phyloP scores from a whole-genome alignment of 35 echinoderm and acorn worm genomes.

The Hemicentrotus pulcherrimus region DNA sequence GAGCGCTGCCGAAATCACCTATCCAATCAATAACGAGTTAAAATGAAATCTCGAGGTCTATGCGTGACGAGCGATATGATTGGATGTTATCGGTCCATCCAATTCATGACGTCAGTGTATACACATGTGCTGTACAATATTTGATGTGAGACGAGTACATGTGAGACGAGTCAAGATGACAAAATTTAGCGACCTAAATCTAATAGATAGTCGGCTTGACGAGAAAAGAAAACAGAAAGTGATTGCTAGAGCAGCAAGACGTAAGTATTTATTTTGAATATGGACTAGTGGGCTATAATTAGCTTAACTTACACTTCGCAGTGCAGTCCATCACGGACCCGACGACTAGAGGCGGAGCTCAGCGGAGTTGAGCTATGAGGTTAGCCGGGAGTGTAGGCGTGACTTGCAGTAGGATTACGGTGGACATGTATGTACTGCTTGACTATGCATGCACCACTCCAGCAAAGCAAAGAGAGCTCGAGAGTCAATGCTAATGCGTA shows the following conservation, averaged over 20 bases:
- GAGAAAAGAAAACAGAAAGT: background rate
- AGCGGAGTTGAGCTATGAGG: no score
- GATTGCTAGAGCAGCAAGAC: conserved; percentile 40
- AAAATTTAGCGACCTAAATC: conserved; percentile 32
- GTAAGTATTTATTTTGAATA: background rate
- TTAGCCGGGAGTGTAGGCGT: no score
- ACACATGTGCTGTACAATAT: background rate
- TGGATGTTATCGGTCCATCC: background rate
- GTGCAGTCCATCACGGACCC: no score
- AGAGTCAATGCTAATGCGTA: no score
- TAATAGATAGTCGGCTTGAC: background rate
- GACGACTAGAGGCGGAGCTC: no score
- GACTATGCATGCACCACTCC: no score
- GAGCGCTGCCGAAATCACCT: background rate
- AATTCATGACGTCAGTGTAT: background rate
- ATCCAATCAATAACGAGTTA: background rate
- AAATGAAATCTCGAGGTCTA: background rate
- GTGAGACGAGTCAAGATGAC: conserved; percentile 32
- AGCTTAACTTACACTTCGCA: no score
- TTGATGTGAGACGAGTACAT: background rate
- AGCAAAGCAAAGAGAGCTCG: no score
- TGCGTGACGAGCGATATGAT: background rate
- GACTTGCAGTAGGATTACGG: no score
- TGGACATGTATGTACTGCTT: no score
- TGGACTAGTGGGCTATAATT: no score